Base-by-base conservation (phyloP, 2,797 vertebrate genomes). In the Geotrypetes seraphini region DNA sequence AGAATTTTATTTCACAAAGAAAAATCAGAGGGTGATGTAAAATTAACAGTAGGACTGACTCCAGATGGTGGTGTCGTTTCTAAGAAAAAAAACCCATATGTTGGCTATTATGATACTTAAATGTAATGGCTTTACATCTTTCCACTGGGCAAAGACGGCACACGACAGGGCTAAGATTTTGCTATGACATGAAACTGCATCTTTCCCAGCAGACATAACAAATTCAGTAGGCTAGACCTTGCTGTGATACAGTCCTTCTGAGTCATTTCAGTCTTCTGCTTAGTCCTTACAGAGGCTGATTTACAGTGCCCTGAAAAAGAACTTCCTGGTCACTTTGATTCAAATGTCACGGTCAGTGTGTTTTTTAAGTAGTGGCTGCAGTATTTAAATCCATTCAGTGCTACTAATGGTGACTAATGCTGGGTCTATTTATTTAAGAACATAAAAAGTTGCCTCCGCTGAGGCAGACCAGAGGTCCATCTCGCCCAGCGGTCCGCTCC, bases 31-130 rank as follows among this genome's bases (percentile, higher is more conserved):
- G 70, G 63, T 75, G 16, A 13, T 26, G 71, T 80, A 78, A 76
- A 79, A 79, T 69, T 58, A 68, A 70, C 68, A 66, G 57, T 64
- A 68, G 65, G 76, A 77, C 64, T 69, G 75, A 73, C 76, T 73
- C 79, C 79, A 84, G 79, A 84, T 84, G 81, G 79, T 41, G 47
- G 63, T 73, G 71, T 79, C 73, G 64, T 74, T 77, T 79, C 70
- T 81, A 75, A 70, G 75, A 76, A 78, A 78, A 81, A 81, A 69
- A 80, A n/a, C n/a, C 66, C 81, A 84, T 84, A 84, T 84, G 81
- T 60, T 78, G 74, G 69, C 69, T 71, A 82, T 84, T 83, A 82
- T 75, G 69, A 75, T 75, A 61, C 73, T 81, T 80, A 79, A 77
- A 79, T 73, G 65, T 79, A 82, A 82, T 81, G 74, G 72, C 76